Base-by-base conservation (phyloP, 2,888 invertebrate genomes). In the Criorhina ranunculi region DNA sequence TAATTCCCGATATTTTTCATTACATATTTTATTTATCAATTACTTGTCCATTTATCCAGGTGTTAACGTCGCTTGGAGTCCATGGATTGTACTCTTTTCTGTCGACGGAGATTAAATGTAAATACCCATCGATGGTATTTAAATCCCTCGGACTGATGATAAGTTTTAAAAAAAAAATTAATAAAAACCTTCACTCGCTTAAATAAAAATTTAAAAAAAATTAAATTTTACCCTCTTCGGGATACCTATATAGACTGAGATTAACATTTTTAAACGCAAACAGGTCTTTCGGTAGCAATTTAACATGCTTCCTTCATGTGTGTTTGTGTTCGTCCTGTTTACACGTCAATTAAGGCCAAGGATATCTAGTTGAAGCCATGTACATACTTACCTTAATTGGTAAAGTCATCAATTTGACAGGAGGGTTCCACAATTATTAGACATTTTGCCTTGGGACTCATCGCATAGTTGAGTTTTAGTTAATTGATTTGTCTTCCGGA, bases 401-500 rank as follows among this genome's bases (percentile, higher is more conserved):
- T 19, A 17, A 46, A 46, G 17, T 46, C 46, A 46, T 19, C 19
- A 46, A 46, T 46, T 46, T 46, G 53, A 53, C 29, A 53, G n/a
- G n/a, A 53, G 49, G 49, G n/a, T 49, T 49, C 6, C n/a, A 5
- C 11, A n/a, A 19, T 46, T 6, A 1, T 3, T 4, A 24, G 24
- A 24, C n/a, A n/a, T n/a, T n/a, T n/a, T n/a, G n/a, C n/a, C n/a
- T n/a, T n/a, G n/a, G n/a, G n/a, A n/a, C 24, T 24, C 24, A 24
- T 24, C 24, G 24, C 12, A 42, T 12, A 60, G 42, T 60, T 60
- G 44, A 11, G 31, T 44, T 62, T 60, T 62, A 11, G 31, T 44
- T 62, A 46, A 62, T 62, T 62, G 62, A 62, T 44, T 62, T 62
- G 44, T 44, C 44, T 44, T n/a, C 11, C 29, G 6, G 17, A 11